Percentiles rank a stretch among this genome's conserved stretches.
These are phyloP conservation scores for Phortica magna DNA, from an alignment of 2,888 invertebrate species.

Conservation along the genomic window DNA sequence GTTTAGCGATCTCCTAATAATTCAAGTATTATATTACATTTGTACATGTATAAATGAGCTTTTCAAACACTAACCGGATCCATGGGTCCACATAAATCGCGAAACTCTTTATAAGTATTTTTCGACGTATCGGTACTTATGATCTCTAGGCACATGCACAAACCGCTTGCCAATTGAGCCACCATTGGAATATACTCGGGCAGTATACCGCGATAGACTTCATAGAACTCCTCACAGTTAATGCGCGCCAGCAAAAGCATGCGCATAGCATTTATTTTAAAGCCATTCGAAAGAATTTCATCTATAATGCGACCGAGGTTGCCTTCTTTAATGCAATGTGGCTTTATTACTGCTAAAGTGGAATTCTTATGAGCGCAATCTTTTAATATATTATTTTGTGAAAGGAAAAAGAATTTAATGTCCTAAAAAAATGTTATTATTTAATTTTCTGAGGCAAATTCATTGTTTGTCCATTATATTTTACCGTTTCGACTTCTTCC, in stretches of 20 bases:
- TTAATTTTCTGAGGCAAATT: background rate
- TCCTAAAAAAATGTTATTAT: conserved; percentile 77
- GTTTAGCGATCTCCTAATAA: conserved; percentile 88
- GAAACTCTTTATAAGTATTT: conserved; percentile 85
- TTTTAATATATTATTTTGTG: conserved; percentile 78
- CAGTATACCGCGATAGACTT: conserved; percentile 94
- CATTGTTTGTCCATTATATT: background rate
- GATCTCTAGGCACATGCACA: conserved; percentile 92
- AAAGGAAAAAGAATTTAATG: conserved; percentile 82
- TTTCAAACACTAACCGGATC: conserved; percentile 85
- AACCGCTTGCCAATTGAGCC: conserved; percentile 89
- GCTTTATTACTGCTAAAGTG: conserved; percentile 92
- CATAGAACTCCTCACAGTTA: conserved; percentile 94
- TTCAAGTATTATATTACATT: conserved; percentile 37
- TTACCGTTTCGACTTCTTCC: conserved; percentile 71
- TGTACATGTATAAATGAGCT: background rate
- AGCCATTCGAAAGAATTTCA: conserved; percentile 87
- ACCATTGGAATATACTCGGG: conserved; percentile 91
- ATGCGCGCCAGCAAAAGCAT: conserved; percentile 88
- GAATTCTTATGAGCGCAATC: conserved; percentile 83
- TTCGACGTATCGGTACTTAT: conserved; percentile 80
- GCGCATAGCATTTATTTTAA: conserved; percentile 87
- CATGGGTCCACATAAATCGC: conserved; percentile 91
- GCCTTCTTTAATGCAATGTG: conserved; percentile 89
- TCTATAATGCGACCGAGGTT: conserved; percentile 85